Evolutionary conservation across 2,113 vertebrate species (phyloP).

Genomic region (Pristiophorus japonicus): DNA sequence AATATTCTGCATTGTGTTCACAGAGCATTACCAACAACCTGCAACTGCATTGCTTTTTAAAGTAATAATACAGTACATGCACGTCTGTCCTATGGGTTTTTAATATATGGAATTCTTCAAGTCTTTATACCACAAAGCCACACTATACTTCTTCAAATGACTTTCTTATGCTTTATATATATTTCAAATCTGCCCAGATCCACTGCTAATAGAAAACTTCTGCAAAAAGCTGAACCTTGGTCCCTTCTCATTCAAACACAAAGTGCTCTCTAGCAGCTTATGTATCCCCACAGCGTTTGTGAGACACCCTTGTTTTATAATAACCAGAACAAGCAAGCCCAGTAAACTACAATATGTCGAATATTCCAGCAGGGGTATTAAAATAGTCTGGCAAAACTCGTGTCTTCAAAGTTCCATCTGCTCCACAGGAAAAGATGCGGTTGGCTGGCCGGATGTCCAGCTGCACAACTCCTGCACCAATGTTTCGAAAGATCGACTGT

Average conservation of each 20-base stretch:
- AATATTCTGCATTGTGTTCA: slow-evolving; percentile 64
- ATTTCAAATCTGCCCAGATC: not conserved
- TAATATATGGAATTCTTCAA: slow-evolving; percentile 56
- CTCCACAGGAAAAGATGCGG: slow-evolving; percentile 94
- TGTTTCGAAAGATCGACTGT: slow-evolving; percentile 96
- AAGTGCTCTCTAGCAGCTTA: not conserved
- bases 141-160: slow-evolving; percentile 15
- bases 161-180: slow-evolving; percentile 4
- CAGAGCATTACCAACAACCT: slow-evolving; percentile 69
- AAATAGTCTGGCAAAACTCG: slow-evolving; percentile 85
- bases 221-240: not conserved
- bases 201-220: not conserved
- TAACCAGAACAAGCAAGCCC: slow-evolving; percentile 23
- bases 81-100: slow-evolving; percentile 65
- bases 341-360: slow-evolving; percentile 70
- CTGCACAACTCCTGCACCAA: slow-evolving; percentile 90
- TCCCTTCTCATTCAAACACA: slow-evolving; percentile 13
- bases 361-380: slow-evolving; percentile 76
- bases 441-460: slow-evolving; percentile 78
- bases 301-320: slow-evolving; percentile 7
- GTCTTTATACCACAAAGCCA: slow-evolving; percentile 35
- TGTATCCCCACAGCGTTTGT: not conserved
- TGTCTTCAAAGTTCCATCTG: slow-evolving; percentile 94
- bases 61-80: slow-evolving; percentile 62
- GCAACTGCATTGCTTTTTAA: slow-evolving; percentile 64